Conservation (phyloP, 2,888 invertebrate genomes). For the Azorinus chamasolen region DNA sequence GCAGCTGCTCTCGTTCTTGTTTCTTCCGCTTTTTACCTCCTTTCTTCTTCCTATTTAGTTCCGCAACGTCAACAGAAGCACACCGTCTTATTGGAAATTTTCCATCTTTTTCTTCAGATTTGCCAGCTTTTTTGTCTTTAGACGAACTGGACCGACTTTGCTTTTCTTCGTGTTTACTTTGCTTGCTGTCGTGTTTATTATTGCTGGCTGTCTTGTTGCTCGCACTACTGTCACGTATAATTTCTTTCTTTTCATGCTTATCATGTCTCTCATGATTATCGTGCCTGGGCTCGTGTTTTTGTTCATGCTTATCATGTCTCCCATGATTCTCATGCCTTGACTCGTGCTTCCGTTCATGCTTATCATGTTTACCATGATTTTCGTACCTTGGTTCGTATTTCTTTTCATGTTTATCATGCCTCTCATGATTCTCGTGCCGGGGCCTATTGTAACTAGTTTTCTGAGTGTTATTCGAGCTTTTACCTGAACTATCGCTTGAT, state of each 20-base stretch:
- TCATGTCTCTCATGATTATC: not conserved
- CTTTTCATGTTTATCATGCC: not conserved
- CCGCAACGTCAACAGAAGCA: conserved; percentile 64
- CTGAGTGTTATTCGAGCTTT: too few species aligned
- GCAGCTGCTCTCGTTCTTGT: conserved; percentile 45
- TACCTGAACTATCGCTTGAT: too few species aligned
- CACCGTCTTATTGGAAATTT: conserved; percentile 53
- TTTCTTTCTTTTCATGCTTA: not conserved
- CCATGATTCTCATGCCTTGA: too few species aligned
- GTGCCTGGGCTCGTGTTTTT: too few species aligned
- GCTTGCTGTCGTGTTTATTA: not conserved
- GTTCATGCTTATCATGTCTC: too few species aligned
- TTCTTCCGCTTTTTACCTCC: conserved; percentile 43
- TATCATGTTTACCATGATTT: too few species aligned
- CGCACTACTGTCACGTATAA: not conserved
- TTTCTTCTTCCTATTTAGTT: conserved; percentile 59
- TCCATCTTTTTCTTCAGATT: conserved; percentile 17
- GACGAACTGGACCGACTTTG: not conserved
- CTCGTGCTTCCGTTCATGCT: too few species aligned
- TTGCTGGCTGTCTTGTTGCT: not conserved
- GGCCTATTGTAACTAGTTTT: too few species aligned
- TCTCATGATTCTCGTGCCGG: not conserved
- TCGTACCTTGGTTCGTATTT: too few species aligned
- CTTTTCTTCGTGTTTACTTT: not conserved
- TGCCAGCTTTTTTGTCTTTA: conserved; percentile 8